A percentile compares a stretch with the other conserved stretches of the same genome.
Conservation (phyloP, 2,888 invertebrate genomes). For the Oligia fasciuncula region DNA sequence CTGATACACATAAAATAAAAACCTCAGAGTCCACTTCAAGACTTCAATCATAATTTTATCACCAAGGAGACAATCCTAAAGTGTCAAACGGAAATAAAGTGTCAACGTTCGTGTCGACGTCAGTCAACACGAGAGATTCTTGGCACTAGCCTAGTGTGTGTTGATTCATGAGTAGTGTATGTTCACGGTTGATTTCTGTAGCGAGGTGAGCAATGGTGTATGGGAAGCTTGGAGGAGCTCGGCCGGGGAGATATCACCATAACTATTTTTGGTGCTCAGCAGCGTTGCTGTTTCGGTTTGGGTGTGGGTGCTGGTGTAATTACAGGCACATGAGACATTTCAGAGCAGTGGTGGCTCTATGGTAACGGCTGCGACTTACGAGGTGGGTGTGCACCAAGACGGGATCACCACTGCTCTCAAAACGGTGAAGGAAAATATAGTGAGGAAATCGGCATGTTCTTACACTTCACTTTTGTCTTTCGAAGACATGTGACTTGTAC, state of each 20-base stretch:
- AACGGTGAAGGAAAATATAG: no score
- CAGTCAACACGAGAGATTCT: constrained; percentile 37
- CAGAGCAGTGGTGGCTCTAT: no score
- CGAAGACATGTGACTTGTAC: no score
- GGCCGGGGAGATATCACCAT: not conserved
- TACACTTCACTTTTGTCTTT: no score
- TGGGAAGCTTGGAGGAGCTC: not conserved
- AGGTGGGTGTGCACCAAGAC: no score
- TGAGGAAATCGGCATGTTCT: no score
- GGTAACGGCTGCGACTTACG: no score
- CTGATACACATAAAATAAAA: not conserved
- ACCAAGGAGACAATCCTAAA: constrained; percentile 13
- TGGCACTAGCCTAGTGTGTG: constrained; percentile 28
- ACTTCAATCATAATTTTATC: constrained; percentile 25
- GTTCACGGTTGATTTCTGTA: constrained; percentile 20
- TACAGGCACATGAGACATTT: not conserved
- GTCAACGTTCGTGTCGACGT: constrained; percentile 34
- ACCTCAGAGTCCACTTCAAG: constrained; percentile 1
- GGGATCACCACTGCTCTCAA: no score
- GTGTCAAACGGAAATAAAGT: constrained; percentile 32
- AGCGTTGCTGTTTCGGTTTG: no score
- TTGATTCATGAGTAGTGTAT: constrained; percentile 34
- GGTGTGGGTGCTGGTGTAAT: no score
- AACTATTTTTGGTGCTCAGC: not conserved
- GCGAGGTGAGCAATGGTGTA: constrained; percentile 22